Conservation (phyloP, 2,113 vertebrate species). For the Myotis brandtii region DNA sequence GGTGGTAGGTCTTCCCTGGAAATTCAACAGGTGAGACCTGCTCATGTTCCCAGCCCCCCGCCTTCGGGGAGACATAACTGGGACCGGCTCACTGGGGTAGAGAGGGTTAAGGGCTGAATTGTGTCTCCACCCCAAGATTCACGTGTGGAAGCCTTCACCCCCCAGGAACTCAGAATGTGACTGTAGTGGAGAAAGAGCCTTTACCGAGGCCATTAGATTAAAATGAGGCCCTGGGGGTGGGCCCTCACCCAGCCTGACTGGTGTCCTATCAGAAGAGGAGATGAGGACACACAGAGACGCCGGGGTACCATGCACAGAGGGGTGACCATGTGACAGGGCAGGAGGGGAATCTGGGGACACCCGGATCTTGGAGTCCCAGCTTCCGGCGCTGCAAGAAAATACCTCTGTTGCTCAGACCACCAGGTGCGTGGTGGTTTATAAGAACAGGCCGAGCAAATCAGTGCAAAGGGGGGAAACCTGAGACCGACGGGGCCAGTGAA, state of each 20-base stretch:
- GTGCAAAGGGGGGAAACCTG: neutral
- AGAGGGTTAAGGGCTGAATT: neutral
- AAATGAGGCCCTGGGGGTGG: neutral
- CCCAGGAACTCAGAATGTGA: neutral
- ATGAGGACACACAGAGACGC: neutral
- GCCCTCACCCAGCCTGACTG: neutral
- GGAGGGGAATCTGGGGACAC: neutral
- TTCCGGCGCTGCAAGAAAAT: neutral
- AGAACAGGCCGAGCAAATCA: accelerated
- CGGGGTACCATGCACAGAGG: neutral
- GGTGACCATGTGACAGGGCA: neutral
- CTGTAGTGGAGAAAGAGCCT: neutral
- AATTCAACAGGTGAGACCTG: neutral
- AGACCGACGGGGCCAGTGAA: accelerated
- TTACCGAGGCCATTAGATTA: neutral
- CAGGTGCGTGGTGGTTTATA: neutral
- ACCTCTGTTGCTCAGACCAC: neutral
- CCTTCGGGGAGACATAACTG: neutral
- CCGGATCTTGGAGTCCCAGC: neutral
- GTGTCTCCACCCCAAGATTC: neutral
- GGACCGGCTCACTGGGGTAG: no score
- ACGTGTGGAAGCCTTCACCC: neutral
- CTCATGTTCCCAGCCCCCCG: neutral
- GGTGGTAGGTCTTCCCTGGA: neutral
- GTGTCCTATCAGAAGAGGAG: neutral